These are phyloP conservation scores for Macaria liturata DNA, from an alignment of 2,888 invertebrate species.

Conservation along the genomic window DNA sequence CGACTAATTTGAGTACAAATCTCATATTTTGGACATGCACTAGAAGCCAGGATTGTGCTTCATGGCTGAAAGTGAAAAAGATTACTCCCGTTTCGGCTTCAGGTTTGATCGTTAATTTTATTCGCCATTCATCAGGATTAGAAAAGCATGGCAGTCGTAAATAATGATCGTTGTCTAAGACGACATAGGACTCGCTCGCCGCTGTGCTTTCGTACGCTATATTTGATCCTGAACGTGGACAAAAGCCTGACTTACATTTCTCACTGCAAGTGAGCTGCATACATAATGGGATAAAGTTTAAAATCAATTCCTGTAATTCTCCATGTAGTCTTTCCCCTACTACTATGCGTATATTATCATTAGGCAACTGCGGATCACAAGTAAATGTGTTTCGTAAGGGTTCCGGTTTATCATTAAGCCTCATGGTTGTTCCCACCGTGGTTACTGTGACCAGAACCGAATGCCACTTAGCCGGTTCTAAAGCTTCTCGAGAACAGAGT, in stretches of 20 bases:
- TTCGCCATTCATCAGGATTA: constrained; percentile 60
- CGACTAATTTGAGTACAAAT: constrained; percentile 60
- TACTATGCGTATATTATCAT: constrained; percentile 61
- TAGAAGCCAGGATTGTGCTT: constrained; percentile 55
- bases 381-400: constrained; percentile 55
- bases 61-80: constrained; percentile 56
- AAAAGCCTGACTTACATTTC: constrained; percentile 40
- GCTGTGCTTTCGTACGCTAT: constrained; percentile 67
- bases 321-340: constrained; percentile 74
- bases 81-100: constrained; percentile 62
- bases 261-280: constrained; percentile 45
- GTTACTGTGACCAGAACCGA: constrained; percentile 65
- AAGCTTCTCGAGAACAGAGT: constrained; percentile 53
- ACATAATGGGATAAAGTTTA: constrained; percentile 71
- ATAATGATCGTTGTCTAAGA: constrained; percentile 59
- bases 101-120: constrained; percentile 66
- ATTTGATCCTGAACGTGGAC: constrained; percentile 59
- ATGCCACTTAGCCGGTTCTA: constrained; percentile 73
- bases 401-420: constrained; percentile 63
- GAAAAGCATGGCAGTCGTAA: constrained; percentile 67
- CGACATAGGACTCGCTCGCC: constrained; percentile 64
- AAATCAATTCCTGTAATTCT: constrained; percentile 69
- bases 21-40: constrained; percentile 64
- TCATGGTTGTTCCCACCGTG: constrained; percentile 58
- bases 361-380: constrained; percentile 66